Conservation (phyloP, 2,113 vertebrate genomes). For the Oreochromis niloticus region DNA sequence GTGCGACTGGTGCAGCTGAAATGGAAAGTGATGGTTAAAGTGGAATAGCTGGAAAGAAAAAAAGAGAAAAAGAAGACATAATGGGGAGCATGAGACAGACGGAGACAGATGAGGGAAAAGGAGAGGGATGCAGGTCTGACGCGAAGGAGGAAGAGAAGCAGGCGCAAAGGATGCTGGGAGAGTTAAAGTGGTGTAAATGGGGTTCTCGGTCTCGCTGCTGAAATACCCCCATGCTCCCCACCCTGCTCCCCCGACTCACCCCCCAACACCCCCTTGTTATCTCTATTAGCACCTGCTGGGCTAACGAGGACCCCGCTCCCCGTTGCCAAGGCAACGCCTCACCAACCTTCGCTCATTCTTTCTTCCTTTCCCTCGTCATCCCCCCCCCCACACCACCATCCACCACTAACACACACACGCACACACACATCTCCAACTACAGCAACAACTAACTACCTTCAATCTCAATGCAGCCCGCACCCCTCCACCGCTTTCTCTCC, state of each 20-base stretch:
- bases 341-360: conserved; percentile 59
- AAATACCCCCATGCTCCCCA: not conserved
- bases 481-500: conserved; percentile 34
- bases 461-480: conserved; percentile 17
- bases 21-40: conserved; percentile 51
- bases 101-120: not conserved
- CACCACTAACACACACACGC: not conserved
- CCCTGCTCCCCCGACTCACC: not conserved
- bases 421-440: conserved; percentile 39
- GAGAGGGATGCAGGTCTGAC: not conserved
- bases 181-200: conserved; percentile 51
- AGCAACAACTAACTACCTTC: conserved; percentile 53
- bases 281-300: conserved; percentile 79
- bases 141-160: not conserved
- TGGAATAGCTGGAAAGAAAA: not conserved
- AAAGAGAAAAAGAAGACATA: not conserved
- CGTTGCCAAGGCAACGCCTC: conserved; percentile 68
- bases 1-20: conserved; percentile 53
- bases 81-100: not conserved
- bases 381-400: not conserved
- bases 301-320: conserved; percentile 70
- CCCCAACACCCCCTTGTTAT: conserved; percentile 66
- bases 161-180: conserved; percentile 47
- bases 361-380: conserved; percentile 10
- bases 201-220: conserved; percentile 24